These are phyloP conservation scores for Pocillopora damicornis DNA, from an alignment of 64 coral and sea anemone genomes.

Conservation along the genomic window DNA sequence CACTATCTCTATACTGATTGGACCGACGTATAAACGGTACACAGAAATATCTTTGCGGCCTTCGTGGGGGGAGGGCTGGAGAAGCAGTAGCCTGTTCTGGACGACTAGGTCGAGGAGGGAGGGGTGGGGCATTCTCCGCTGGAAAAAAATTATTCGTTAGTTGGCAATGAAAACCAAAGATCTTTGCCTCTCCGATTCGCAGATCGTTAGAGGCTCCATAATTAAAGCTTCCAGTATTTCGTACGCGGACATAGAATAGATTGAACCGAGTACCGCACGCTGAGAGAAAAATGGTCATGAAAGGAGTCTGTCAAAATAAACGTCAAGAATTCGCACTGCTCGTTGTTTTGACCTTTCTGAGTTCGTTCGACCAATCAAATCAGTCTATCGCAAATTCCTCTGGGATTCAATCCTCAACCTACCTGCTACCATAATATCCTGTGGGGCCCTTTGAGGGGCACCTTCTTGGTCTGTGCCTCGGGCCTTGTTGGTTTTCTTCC, in stretches of 20 bases:
- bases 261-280: no score
- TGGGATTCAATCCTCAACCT: background rate
- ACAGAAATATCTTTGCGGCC: conserved; percentile 86
- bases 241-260: no score
- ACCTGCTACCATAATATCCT: conserved; percentile 83
- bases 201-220: no score
- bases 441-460: conserved; percentile 79
- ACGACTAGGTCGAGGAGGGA: conserved; percentile 63
- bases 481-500: conserved; percentile 96
- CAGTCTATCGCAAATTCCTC: background rate
- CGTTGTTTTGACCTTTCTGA: no score
- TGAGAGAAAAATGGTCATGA: no score
- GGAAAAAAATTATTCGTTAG: conserved; percentile 14
- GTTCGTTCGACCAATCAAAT: background rate
- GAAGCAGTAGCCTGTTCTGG: background rate
- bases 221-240: no score
- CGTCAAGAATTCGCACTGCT: no score
- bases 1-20: conserved; percentile 72
- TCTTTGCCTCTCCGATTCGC: no score
- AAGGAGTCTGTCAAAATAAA: no score
- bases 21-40: conserved; percentile 73
- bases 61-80: conserved; percentile 83
- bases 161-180: background rate
- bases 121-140: conserved; percentile 61
- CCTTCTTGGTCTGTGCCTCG: conserved; percentile 60